Evolutionary conservation across 2,888 invertebrate genomes (phyloP), one percentile per base, ranked within the genome.

Genomic region (Peribatodes rhomboidaria): DNA sequence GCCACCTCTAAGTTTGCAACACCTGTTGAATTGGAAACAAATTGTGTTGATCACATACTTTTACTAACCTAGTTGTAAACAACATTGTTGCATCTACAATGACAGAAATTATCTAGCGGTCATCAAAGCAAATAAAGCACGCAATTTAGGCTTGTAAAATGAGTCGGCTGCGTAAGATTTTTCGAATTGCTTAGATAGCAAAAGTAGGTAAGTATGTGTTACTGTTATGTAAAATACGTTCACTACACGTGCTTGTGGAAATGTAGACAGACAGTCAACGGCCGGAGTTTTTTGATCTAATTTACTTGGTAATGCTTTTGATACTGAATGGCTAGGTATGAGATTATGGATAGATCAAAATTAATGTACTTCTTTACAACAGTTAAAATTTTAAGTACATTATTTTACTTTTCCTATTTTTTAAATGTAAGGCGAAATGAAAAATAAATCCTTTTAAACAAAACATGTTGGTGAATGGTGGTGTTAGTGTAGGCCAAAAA

Each of bases 191-290:
- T 13, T 9, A 18, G 31, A 55, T 44, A 55, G 44, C 44, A 44
- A 35, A 55, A 33, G 20, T 55, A 55, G 44, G 55, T 41, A 41
- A 16, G 41, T 55, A 55, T 55, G 44, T 44, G 20, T 31, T 55
- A 55, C 55, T 33, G 55, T 55, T 55, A 55, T 55, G 55, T 55
- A 44, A 44, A 44, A 35, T 33, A 35, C 54, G 31, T 54, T 54
- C 31, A 55, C 55, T 9, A 14, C 31, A 44, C 55, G 35, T 27
- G 55, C 18, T 16, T 1, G 18, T 41, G 3, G 7, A 31, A 14
- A 33, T 16, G 16, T 49, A 42, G 20, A 20, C 18, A 50, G 35
- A 50, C 18, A 50, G 50, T 37, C 50, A 50, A 50, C 18, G 50
- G n/a, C 35, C 50, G 11, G 20, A 3, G 11, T 42, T n/a, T n/a